Percentiles rank a stretch among this genome's conserved stretches.
phyloP scores from a whole-genome alignment of 92 coral and sea anemone genomes.

The Epizoanthus stellaris region DNA sequence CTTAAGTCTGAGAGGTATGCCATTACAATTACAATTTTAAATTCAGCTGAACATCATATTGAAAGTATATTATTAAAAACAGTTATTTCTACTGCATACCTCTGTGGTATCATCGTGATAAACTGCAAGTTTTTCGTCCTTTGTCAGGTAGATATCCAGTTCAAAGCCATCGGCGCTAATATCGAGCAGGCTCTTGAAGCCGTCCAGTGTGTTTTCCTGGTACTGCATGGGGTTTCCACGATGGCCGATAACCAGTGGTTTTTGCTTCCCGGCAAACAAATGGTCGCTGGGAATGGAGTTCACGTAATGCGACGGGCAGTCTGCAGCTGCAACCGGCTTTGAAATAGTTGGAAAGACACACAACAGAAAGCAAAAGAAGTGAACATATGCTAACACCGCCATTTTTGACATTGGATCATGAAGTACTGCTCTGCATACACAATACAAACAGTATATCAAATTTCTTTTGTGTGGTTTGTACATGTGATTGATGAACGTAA shows the following conservation, averaged over 20 bases:
- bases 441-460: too few relatives aligned
- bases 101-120: conserved; percentile 83
- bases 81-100: conserved; percentile 48
- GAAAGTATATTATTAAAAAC: too few relatives aligned
- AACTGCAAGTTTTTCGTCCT: conserved; percentile 82
- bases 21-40: too few relatives aligned
- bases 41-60: too few relatives aligned
- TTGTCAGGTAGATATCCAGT: conserved; percentile 85
- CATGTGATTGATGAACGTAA: too few relatives aligned
- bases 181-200: conserved; percentile 80
- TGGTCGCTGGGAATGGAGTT: conserved; percentile 67
- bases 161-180: conserved; percentile 93
- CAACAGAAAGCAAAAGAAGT: neutral
- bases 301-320: conserved; percentile 42
- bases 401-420: neutral
- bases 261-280: conserved; percentile 65
- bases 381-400: neutral
- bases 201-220: conserved; percentile 93
- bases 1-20: too few relatives aligned
- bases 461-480: too few relatives aligned
- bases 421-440: too few relatives aligned
- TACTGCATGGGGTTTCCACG: conserved; percentile 86
- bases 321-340: neutral
- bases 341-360: neutral
- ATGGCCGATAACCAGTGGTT: conserved; percentile 92